Evolutionary conservation across 2,797 vertebrate species (phyloP), one percentile per base, ranked within the genome.

Genomic region (Lagodon rhomboides): DNA sequence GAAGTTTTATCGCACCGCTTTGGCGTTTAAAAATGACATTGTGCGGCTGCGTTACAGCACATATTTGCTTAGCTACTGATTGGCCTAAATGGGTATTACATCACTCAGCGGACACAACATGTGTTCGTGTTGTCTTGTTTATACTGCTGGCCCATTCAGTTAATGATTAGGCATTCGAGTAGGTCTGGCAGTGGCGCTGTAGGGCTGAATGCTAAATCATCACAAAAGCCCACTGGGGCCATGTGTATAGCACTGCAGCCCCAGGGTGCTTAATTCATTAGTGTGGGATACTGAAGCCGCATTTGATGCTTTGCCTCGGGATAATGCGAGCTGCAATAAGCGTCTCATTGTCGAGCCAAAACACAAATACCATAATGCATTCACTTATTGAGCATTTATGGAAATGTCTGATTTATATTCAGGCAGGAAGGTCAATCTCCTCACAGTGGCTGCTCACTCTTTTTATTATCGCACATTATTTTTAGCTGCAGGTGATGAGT

Each of bases 211-310:
- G 59, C 58, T 79, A 76, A 91, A 88, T 89, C 68, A 83, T 82
- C 77, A 80, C 55, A 58, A 79, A 82, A 69, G 62, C 80, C 79
- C 80, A 68, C 34, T 64, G 74, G 82, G 81, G 69, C 73, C 61
- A 65, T 76, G 75, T 85, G 75, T 72, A 74, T 77, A 67, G 66
- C 75, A 71, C 68, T 79, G 34, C 65, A 77, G 69, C 84, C 85
- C 83, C 55, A 67, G 83, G 86, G 72, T 75, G 60, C 25, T 22
- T 81, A 84, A 88, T 90, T 89, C 84, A 93, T 94, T 89, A 92
- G 60, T 75, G 69, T 51, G 25, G 59, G 59, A 83, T 80, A 68
- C 66, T 84, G 74, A 85, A 84, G 81, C 83, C 72, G 46, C 59
- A 62, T 87, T 86, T 73, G 75, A 85, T 81, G 69, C 73, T 76